Conservation (phyloP, 1,140 invertebrate genomes). For the Maconellicoccus hirsutus region DNA sequence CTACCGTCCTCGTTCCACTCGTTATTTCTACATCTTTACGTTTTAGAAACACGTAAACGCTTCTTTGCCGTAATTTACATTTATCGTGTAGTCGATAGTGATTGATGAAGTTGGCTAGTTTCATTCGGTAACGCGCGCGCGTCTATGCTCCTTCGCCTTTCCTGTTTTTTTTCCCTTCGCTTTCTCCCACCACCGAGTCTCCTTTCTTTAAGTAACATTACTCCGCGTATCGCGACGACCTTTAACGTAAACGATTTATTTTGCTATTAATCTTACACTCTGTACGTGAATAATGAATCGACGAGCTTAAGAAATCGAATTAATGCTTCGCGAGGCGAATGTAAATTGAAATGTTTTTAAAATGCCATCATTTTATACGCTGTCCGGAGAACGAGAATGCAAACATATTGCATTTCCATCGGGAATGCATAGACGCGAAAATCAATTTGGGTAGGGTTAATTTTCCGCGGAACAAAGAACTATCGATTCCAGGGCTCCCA, state of each 20-base stretch:
- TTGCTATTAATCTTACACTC: background rate
- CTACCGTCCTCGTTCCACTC: too few species aligned
- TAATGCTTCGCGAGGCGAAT: background rate
- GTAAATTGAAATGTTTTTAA: constrained; percentile 1
- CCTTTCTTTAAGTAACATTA: background rate
- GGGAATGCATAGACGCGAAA: too few species aligned
- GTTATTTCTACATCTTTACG: too few species aligned
- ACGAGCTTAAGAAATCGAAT: background rate
- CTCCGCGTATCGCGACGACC: background rate
- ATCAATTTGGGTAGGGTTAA: too few species aligned
- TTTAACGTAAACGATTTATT: constrained; percentile 9
- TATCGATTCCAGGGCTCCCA: too few species aligned
- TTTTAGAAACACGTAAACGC: background rate
- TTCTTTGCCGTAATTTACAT: background rate
- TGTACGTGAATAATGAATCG: constrained; percentile 8
- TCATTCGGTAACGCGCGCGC: background rate
- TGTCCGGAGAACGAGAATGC: too few species aligned
- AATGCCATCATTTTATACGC: background rate
- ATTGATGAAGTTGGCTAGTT: constrained; percentile 4
- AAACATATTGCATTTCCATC: too few species aligned
- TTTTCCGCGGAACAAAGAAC: too few species aligned
- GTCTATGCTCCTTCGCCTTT: too few species aligned
- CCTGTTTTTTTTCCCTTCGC: too few species aligned
- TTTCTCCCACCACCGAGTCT: too few species aligned
- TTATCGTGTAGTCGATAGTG: constrained; percentile 3